Base-by-base conservation (phyloP, 2,888 invertebrate species). In the Ctenicera cuprea region DNA sequence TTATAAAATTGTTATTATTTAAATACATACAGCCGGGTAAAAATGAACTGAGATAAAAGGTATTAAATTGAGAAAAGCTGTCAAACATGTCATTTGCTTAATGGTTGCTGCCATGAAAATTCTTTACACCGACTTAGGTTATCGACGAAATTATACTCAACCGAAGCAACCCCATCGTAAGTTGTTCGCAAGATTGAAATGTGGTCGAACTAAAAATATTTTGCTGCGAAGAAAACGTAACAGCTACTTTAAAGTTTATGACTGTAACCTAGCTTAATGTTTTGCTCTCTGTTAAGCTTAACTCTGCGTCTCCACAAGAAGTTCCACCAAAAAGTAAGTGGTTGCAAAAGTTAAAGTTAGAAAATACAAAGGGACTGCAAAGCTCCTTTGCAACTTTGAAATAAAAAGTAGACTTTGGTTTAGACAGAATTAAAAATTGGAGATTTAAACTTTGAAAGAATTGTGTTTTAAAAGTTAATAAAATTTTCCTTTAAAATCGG, bases 111-210 rank as follows among this genome's bases (percentile, higher is more conserved):
- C n/a, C n/a, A n/a, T n/a, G n/a, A n/a, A n/a, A n/a, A 26, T 26
- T 26, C 5, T 5, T 26, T 26, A 26, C 26, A 26, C 26, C 5
- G 26, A 3, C 5, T 26, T 26, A 5, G 26, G 26, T 26, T 50
- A 50, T 37, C 50, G 30, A 18, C 50, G 50, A 64, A 52, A 64
- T 64, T 64, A 50, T 64, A 30, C 64, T 20, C 64, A 12, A 9
- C 12, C 50, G 38, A 50, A 37, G 16, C 50, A 50, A 64, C 50
- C 48, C 63, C 18, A 33, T 26, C 5, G 26, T 63, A 45, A 30
- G 43, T 26, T 62, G 43, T 63, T 30, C 26, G 22, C 45, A 63
- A 30, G 11, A 63, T 48, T 33, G 16, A 33, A 63, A 48, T 63
- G 16, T 45, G 30, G 18, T 16, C 11, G 45, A 18, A 16, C 5